Conservation (phyloP, 2,797 vertebrate genomes). For the Champsocephalus gunnari region DNA sequence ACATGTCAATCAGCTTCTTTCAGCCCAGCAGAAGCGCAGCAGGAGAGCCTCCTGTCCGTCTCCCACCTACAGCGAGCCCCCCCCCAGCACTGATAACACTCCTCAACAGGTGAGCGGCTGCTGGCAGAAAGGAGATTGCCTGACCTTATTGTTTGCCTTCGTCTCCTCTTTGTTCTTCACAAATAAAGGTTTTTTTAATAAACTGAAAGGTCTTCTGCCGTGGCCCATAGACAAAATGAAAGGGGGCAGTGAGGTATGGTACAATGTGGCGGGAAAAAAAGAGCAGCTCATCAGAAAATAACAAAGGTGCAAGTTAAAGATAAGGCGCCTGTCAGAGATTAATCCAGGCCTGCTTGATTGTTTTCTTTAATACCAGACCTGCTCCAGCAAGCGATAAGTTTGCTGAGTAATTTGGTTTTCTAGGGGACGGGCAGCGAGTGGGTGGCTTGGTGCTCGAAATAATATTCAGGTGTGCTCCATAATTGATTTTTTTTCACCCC, state of each 20-base stretch:
- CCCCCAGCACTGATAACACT: conserved; percentile 93
- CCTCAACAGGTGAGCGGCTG: conserved; percentile 99
- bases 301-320: conserved; percentile 99
- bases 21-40: conserved; percentile 27
- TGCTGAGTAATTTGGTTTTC: conserved; percentile 99
- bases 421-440: conserved; percentile 74
- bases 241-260: conserved; percentile 99
- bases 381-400: conserved; percentile 99
- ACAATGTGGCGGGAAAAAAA: conserved; percentile 93
- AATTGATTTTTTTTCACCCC: conserved; percentile 94
- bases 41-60: conserved; percentile 61
- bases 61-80: conserved; percentile 85
- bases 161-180: conserved; percentile 98
- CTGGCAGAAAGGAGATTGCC: conserved; percentile 98
- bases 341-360: conserved; percentile 99
- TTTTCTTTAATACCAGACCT: conserved; percentile 99
- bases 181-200: conserved; percentile 99
- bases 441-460: conserved; percentile 91
- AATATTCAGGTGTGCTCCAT: conserved; percentile 99
- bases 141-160: conserved; percentile 99
- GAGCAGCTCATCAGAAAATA: conserved; percentile 99
- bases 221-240: conserved; percentile 98
- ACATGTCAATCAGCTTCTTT: conserved; percentile 79
- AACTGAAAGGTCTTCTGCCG: conserved; percentile 98
- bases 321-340: conserved; percentile 99